Base-by-base conservation (phyloP, 2,113 vertebrate genomes). In the Lathamus discolor region DNA sequence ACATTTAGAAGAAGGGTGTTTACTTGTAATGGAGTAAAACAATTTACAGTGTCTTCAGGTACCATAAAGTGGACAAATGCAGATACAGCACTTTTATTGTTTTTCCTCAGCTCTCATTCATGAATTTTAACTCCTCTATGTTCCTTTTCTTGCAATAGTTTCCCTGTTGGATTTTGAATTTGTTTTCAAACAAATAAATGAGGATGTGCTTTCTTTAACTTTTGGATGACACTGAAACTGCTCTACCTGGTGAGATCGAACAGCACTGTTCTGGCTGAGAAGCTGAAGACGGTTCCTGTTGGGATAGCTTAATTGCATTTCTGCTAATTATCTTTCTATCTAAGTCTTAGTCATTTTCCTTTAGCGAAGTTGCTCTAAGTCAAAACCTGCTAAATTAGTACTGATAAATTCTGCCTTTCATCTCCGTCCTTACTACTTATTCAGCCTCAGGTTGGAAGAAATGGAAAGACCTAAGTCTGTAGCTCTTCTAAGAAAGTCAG, bases 291-390 rank as follows among this genome's bases (percentile, higher is more conserved):
- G 10, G 82, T 35, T 96, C 92, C 96, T 97, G 75, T 93, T 94
- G 94, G 89, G 91, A 92, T 75, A 85, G 85, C 86, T 96, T 97
- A 97, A 96, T 97, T 96, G 95, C 46, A 4, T 93, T 82, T 46
- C 91, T 93, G 85, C 89, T 96, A 96, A 96, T 95, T 96, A 92
- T 95, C 86, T 95, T 90, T 92, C 88, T 59, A 69, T 89, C 92
- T 83, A 85, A 94, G 82, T 90, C 84, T 87, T 86, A 95, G 70
- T 95, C 82, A 94, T 92, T 88, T 95, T 88, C 70, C 83, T 90
- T 94, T 86, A 73, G 83, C 80, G 33, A 88, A 94, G 59, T 76
- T 73, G 87, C 81, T 93, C 16, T 27, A 10, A 95, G 88, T 85
- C 80, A 86, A 86, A 97, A 86, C 82, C 72, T 92, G 87, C 69